Evolutionary conservation across 2,888 invertebrate species (phyloP).

Genomic region (Minunthozetes semirufus): DNA sequence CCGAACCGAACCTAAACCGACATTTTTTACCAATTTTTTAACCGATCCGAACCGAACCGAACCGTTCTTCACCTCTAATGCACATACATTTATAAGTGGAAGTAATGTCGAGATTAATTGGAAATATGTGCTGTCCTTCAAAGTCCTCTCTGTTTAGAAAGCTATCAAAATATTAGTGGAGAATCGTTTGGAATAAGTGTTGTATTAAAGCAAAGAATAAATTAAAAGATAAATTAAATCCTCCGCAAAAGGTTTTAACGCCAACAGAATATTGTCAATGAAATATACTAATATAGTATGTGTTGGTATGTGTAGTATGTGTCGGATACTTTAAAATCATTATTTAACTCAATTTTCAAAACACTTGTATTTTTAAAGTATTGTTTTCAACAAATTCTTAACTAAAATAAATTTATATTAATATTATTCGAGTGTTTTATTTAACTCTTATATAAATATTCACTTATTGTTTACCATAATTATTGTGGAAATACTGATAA

Average conservation of each 20-base stretch:
- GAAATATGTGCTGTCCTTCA: slow-evolving; percentile 4
- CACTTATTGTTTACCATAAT: not conserved
- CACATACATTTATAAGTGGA: not conserved
- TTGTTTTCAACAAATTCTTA: not conserved
- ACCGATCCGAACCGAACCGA: no score
- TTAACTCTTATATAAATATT: not conserved
- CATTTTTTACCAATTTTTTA: no score
- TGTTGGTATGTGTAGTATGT: not conserved
- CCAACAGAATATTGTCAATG: not conserved
- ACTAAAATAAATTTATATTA: not conserved
- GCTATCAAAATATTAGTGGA: not conserved
- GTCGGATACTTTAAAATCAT: not conserved
- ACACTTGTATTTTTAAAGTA: not conserved
- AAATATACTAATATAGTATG: not conserved
- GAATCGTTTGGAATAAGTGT: not conserved
- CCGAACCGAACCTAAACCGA: no score
- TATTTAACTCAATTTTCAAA: not conserved
- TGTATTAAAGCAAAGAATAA: not conserved
- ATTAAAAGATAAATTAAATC: slow-evolving; percentile 12
- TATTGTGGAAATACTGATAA: not conserved
- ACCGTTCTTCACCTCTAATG: no score
- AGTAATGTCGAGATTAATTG: not conserved
- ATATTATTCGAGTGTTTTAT: not conserved
- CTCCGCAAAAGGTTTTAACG: slow-evolving; percentile 13
- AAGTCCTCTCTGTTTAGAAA: not conserved